Base-by-base conservation (phyloP, 2,797 vertebrate genomes). In the Morus bassanus region DNA sequence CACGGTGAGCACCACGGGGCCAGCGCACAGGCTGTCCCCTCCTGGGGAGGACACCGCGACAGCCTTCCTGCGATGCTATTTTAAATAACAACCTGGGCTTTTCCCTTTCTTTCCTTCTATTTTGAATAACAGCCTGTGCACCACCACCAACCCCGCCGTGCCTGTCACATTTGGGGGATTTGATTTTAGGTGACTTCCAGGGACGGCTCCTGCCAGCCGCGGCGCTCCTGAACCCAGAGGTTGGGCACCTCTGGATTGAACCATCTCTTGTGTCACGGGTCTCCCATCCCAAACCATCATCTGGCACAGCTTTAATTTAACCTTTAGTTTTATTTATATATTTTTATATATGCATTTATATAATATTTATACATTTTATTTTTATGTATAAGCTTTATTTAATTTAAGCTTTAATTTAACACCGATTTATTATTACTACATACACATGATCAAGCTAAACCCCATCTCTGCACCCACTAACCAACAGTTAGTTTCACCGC, bases 181-280 rank as follows among this genome's bases (percentile, higher is more conserved):
- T 41, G 76, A 45, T n/a, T 46, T 68, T n/a, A 46, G 54, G 67
- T 9, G 33, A 51, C 33, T 6, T 33, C 23, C 65, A 81, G 46
- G 46, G 35, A 10, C 27, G 43, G 80, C 65, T 50, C 27, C 25
- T 9, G 6, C 18, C 3, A 24, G 6, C 1, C 37, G 6, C 11
- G 17, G 23, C 1, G 4, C 54, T 76, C 64, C 76, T 18, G 3
- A 30, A 70, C n/a, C 15, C 64, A 74, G 45, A 82, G 33, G 41
- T 7, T 25, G 19, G 17, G 33, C 45, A 68, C n/a, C 9, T 57
- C 68, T 28, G 60, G 30, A 64, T 92, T 53, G 48, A 73, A 45
- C 5, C 39, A 11, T 1, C 21, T 50, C 65, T 69, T 11, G 5
- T 24, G 18, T 2, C 0, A 0, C 0, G 1, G 15, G 3, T 45